Conservation (phyloP, 2,113 vertebrate species). For the Odontophorus gujanensis region DNA sequence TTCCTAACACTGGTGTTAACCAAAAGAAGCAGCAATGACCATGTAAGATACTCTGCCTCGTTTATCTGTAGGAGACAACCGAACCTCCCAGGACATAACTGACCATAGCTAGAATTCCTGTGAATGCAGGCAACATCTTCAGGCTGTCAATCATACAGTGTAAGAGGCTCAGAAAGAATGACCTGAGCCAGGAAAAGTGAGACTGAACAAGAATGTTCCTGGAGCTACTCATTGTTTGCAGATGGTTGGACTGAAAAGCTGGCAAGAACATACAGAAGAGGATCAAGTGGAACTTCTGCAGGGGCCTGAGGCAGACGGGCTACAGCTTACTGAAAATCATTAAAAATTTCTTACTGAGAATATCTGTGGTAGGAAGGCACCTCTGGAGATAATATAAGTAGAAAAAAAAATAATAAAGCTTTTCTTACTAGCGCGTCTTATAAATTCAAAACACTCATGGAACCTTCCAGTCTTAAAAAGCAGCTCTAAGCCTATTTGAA, state of each 20-base stretch:
- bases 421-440: not conserved
- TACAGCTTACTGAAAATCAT: not conserved
- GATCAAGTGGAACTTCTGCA: not conserved
- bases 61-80: not conserved
- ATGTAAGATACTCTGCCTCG: not conserved
- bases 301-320: not conserved
- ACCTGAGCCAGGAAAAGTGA: not conserved
- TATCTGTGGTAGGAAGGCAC: too few relatives aligned
- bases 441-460: not conserved
- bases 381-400: too few relatives aligned
- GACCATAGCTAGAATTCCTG: not conserved
- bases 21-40: not conserved
- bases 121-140: not conserved
- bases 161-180: not conserved
- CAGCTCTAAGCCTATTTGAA: not conserved
- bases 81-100: not conserved
- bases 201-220: not conserved
- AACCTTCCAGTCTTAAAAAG: not conserved
- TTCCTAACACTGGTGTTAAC: not conserved
- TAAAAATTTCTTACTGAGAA: not conserved
- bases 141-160: not conserved
- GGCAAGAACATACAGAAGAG: not conserved
- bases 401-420: not conserved
- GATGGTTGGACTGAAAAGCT: not conserved
- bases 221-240: not conserved